A percentile compares a stretch with the other conserved stretches of the same genome.
phyloP scores from a whole-genome alignment of 2,113 vertebrate species.

The Brachyhypopomus occidentalis region DNA sequence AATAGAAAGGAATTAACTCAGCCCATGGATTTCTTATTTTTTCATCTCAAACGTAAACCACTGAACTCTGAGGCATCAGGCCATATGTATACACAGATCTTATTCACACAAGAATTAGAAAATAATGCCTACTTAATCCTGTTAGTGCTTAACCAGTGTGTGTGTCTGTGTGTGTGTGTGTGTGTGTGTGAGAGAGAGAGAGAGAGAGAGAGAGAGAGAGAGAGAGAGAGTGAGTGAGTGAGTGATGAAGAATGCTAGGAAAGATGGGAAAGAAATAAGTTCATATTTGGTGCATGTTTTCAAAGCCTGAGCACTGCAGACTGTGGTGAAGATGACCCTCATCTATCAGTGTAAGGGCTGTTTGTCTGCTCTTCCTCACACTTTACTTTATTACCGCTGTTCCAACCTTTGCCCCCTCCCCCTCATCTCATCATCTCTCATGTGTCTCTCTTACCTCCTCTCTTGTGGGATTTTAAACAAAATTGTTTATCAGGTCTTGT shows the following conservation, averaged over 20 bases:
- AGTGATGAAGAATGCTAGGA: too few relatives aligned
- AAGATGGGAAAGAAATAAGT: not conserved
- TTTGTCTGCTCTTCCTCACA: conserved; percentile 16
- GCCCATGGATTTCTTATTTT: too few relatives aligned
- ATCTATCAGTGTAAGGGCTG: conserved; percentile 25
- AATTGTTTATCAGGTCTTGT: conserved; percentile 28
- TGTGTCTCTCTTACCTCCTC: not conserved
- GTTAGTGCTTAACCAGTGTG: not conserved
- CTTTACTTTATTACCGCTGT: conserved; percentile 27
- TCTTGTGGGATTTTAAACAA: conserved; percentile 1
- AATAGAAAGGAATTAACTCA: too few relatives aligned
- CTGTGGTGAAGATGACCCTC: conserved; percentile 8
- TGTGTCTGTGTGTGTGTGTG: conserved; percentile 9
- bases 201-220: not conserved
- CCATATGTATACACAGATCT: too few relatives aligned
- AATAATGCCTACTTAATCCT: not conserved
- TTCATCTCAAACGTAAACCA: too few relatives aligned
- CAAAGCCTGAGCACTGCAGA: not conserved
- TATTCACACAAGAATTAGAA: too few relatives aligned
- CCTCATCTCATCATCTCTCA: conserved; percentile 6
- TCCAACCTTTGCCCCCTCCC: not conserved
- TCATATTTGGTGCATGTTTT: conserved; percentile 23
- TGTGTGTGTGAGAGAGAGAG: not conserved
- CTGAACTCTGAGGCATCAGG: too few relatives aligned
- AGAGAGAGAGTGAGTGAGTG: not conserved